Conservation (phyloP, 2,797 vertebrate genomes). For the Myoxocephalus aenaeus region DNA sequence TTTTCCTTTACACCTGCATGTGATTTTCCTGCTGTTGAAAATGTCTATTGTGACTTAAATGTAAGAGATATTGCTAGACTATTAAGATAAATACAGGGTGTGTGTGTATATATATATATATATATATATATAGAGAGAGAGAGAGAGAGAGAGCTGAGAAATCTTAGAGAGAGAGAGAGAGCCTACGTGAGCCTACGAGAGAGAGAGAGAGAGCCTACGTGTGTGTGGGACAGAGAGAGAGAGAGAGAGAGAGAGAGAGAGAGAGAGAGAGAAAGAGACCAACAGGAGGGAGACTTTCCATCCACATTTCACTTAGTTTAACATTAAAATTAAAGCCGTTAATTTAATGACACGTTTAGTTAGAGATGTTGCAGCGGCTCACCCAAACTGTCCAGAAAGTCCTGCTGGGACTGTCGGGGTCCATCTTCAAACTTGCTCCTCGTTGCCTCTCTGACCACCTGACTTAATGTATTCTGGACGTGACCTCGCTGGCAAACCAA, state of each 20-base stretch:
- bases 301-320: neutral
- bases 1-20: neutral
- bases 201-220: neutral
- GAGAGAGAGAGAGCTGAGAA: neutral
- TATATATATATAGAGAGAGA: too few relatives aligned
- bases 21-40: neutral
- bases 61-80: neutral
- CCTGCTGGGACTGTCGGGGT: slow-evolving; percentile 59
- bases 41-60: neutral
- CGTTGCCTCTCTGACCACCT: neutral
- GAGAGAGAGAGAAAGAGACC: neutral
- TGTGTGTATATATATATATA: too few relatives aligned
- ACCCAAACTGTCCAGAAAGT: slow-evolving; percentile 82
- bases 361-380: slow-evolving; percentile 46
- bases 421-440: slow-evolving; percentile 66
- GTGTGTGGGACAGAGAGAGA: neutral
- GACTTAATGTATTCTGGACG: neutral
- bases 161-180: neutral
- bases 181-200: too few relatives aligned
- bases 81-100: neutral
- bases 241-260: neutral
- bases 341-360: fast-evolving
- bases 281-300: neutral
- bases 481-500: neutral
- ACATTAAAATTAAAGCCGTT: neutral